These are phyloP conservation scores for Gadopsis bispinosus DNA, from an alignment of 2,797 vertebrate species.

Conservation along the genomic window DNA sequence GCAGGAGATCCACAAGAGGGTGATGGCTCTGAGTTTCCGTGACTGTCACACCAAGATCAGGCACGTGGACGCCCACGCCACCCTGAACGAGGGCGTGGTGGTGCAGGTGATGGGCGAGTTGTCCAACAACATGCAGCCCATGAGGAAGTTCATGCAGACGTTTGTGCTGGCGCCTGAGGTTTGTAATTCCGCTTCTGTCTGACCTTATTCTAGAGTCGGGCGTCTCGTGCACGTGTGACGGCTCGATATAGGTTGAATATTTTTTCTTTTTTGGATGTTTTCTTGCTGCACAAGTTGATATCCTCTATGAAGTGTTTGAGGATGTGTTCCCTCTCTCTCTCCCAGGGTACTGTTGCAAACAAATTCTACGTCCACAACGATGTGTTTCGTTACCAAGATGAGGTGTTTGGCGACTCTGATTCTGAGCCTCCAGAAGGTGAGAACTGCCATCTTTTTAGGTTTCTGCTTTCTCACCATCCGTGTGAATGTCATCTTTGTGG, in stretches of 20 bases:
- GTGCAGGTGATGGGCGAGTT: slow-evolving; percentile 99
- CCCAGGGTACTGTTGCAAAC: slow-evolving; percentile 95
- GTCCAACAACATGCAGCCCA: slow-evolving; percentile 97
- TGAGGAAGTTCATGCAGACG: slow-evolving; percentile 98
- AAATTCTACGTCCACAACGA: slow-evolving; percentile 99
- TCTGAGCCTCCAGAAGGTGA: slow-evolving; percentile 94
- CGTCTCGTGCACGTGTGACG: rapidly evolving
- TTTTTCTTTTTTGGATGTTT: neutral
- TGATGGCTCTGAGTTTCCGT: slow-evolving; percentile 96
- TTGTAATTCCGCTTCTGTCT: neutral
- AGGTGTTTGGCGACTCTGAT: slow-evolving; percentile 96
- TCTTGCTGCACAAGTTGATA: neutral
- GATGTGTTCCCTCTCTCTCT: neutral
- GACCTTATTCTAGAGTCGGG: no score
- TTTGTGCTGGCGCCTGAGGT: slow-evolving; percentile 97
- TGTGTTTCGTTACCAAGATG: slow-evolving; percentile 98
- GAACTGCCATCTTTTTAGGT: neutral
- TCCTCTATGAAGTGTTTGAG: neutral
- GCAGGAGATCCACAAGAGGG: slow-evolving; percentile 97
- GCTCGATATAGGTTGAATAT: no score
- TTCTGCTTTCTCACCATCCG: neutral
- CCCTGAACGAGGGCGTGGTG: slow-evolving; percentile 95
- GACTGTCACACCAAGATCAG: slow-evolving; percentile 98
- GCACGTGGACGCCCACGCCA: slow-evolving; percentile 96
- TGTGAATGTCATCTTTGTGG: neutral